A percentile compares a stretch with the other conserved stretches of the same genome.
Evolutionary conservation across 2,888 invertebrate species (phyloP).

Genomic region (Poecilobothrus nobilitatus): DNA sequence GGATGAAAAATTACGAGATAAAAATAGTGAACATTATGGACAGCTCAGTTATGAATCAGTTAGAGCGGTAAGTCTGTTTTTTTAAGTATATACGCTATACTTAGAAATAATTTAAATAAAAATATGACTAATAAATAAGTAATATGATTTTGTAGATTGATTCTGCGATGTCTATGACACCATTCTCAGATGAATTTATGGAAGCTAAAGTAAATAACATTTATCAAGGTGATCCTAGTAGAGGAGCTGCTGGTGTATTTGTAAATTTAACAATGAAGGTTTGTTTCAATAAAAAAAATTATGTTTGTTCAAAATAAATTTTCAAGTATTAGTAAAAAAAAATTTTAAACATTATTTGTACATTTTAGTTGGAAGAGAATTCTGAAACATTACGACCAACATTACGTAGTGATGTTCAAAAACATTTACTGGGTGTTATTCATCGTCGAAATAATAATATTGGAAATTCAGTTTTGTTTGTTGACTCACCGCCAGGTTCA

Average conservation of each 20-base stretch:
- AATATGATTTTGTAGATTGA: slow-evolving; percentile 65
- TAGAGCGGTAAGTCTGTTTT: slow-evolving; percentile 60
- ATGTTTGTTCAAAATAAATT: too few species aligned
- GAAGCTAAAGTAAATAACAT: slow-evolving; percentile 71
- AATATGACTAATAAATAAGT: neutral
- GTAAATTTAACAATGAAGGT: slow-evolving; percentile 74
- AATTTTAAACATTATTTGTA: too few species aligned
- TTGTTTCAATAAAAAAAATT: slow-evolving; percentile 23
- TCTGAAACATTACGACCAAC: slow-evolving; percentile 59
- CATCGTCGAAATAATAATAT: slow-evolving; percentile 77
- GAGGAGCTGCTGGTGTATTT: slow-evolving; percentile 65
- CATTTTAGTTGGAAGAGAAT: slow-evolving; percentile 60
- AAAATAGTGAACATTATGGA: slow-evolving; percentile 70
- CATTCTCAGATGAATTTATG: slow-evolving; percentile 79
- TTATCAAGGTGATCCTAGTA: slow-evolving; percentile 60
- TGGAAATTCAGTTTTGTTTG: slow-evolving; percentile 77
- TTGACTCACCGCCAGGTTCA: slow-evolving; percentile 71
- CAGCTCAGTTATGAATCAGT: slow-evolving; percentile 77
- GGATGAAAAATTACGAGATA: slow-evolving; percentile 65
- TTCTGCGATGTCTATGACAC: slow-evolving; percentile 87
- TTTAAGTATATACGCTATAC: slow-evolving; percentile 7
- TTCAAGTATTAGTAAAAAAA: too few species aligned
- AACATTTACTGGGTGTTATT: slow-evolving; percentile 75
- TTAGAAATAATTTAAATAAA: neutral
- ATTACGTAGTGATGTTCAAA: slow-evolving; percentile 68